Percentiles rank a stretch among this genome's conserved stretches.
phyloP scores from a whole-genome alignment of 2,797 vertebrate genomes.

The Sebastes matsubarae region DNA sequence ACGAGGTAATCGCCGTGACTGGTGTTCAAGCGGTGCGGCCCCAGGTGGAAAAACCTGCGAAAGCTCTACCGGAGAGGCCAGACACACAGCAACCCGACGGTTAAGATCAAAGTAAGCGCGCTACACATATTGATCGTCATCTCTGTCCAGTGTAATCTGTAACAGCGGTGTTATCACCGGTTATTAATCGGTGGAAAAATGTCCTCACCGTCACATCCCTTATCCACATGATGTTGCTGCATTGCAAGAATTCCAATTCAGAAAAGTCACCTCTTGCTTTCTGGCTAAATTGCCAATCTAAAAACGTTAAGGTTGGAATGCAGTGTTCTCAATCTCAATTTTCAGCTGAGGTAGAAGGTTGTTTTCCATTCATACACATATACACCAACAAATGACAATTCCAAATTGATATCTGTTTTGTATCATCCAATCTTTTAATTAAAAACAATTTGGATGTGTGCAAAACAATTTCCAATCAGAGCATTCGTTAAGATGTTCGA shows the following conservation, averaged over 20 bases:
- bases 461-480: constrained; percentile 38
- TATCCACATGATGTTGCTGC: neutral
- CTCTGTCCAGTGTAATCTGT: too few relatives aligned
- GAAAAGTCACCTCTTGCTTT: neutral
- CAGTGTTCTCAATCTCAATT: neutral
- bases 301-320: neutral
- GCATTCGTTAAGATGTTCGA: constrained; percentile 9
- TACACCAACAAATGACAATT: neutral
- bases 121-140: too few relatives aligned
- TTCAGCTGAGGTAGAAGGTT: neutral
- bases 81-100: too few relatives aligned
- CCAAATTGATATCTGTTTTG: neutral
- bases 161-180: fast-evolving
- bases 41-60: too few relatives aligned
- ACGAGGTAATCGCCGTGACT: fast-evolving
- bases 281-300: neutral
- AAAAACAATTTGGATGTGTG: constrained; percentile 25
- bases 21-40: fast-evolving
- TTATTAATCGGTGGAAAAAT: too few relatives aligned
- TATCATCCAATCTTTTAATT: constrained; percentile 51
- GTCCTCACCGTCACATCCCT: neutral
- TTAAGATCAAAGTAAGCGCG: too few relatives aligned
- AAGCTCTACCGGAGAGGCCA: too few relatives aligned
- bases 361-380: neutral
- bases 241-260: neutral